These are phyloP conservation scores for Lamellibrachia luymesi DNA, from an alignment of 1,140 invertebrate species.

Conservation along the genomic window DNA sequence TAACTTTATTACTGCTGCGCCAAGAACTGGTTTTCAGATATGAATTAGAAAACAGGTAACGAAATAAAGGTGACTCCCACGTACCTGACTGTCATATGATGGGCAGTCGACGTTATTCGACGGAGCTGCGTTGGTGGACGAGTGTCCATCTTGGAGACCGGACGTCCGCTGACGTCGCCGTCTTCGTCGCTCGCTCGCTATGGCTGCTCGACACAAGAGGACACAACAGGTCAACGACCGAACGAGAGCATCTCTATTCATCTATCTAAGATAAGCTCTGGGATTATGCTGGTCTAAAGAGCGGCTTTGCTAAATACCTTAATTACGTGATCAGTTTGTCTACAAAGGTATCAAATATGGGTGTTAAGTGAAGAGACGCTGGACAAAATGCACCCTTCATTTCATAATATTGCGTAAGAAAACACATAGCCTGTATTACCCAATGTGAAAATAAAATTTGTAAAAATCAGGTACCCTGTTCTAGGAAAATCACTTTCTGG, in stretches of 20 bases:
- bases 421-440: no score
- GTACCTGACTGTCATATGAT: not conserved
- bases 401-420: no score
- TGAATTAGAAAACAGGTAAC: not conserved
- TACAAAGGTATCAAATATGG: no score
- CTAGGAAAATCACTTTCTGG: no score
- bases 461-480: no score
- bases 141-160: not conserved
- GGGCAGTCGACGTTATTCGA: not conserved
- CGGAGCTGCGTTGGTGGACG: not conserved
- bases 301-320: no score
- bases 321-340: no score
- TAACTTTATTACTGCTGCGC: not conserved
- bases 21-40: not conserved
- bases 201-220: not conserved
- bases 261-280: not conserved
- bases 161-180: not conserved
- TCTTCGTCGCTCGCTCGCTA: conserved; percentile 3
- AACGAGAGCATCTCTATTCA: no score
- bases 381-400: no score
- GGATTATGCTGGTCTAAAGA: not conserved
- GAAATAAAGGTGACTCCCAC: not conserved
- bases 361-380: no score
- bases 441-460: no score
- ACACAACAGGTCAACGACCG: no score